These are phyloP conservation scores for Lagria hirta DNA, from an alignment of 2,888 invertebrate species.

Conservation along the genomic window DNA sequence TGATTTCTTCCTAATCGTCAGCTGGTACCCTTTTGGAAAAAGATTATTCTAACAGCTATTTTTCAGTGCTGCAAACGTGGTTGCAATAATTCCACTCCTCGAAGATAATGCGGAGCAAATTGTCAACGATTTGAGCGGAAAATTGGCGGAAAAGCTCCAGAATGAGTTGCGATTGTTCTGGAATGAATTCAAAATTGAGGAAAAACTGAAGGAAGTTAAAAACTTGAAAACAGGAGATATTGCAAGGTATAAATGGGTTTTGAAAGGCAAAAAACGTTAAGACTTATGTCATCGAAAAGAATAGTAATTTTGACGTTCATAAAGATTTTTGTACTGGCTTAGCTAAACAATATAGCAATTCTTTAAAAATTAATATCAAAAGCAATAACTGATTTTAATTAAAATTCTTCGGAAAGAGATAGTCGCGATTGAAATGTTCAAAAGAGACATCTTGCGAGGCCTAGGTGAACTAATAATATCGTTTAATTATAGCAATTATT, in stretches of 20 bases:
- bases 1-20: slow-evolving; percentile 34
- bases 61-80: slow-evolving; percentile 7
- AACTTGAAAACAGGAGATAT: not conserved
- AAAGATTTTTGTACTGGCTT: too few relatives aligned
- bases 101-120: slow-evolving; percentile 3
- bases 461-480: too few relatives aligned
- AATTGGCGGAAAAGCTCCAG: slow-evolving; percentile 2
- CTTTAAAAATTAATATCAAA: too few relatives aligned
- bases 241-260: not conserved
- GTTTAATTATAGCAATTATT: too few relatives aligned
- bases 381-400: too few relatives aligned
- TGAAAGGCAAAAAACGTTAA: slow-evolving; percentile 3
- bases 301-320: too few relatives aligned
- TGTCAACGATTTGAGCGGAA: not conserved
- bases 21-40: not conserved
- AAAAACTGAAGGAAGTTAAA: not conserved
- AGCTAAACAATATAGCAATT: too few relatives aligned
- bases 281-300: too few relatives aligned
- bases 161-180: slow-evolving; percentile 1
- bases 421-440: too few relatives aligned
- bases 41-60: too few relatives aligned
- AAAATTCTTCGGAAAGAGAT: too few relatives aligned
- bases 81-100: not conserved
- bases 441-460: too few relatives aligned
- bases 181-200: not conserved